Base-by-base conservation (phyloP, 2,113 vertebrate species). In the Pardalotus punctatus region DNA sequence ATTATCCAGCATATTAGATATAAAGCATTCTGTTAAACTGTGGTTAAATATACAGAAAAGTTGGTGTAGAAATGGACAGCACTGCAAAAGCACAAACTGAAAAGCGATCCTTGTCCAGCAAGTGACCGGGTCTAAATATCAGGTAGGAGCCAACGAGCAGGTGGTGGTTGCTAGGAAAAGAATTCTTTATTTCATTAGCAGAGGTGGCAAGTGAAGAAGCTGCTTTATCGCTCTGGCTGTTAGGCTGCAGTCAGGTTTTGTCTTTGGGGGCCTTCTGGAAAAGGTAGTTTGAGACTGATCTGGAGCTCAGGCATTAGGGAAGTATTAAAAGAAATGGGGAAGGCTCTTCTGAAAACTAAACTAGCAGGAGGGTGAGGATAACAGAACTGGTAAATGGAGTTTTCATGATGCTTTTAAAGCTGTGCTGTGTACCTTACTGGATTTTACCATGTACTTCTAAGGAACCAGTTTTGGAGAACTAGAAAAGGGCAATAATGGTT, bases 41-140 rank as follows among this genome's bases (percentile, higher is more conserved):
- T 50, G 21, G 16, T 58, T 93, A 76, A 79, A 33, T 71, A 25
- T 47, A 70, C n/a, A 28, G 61, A 47, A 25, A n/a, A 81, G 28
- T 35, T 69, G 2, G 8, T 18, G 2, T 10, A 64, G 62, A 38
- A 60, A 6, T 28, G 15, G 27, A 17, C 36, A 14, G 21, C 1
- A 1, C 40, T 9, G 33, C 22, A 53, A 23, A 91, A 86, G 15
- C 0, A 0, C 38, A 29, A n/a, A 72, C 16, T 0, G 5, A 77
- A 45, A 40, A 27, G 10, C 16, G 16, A 8, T 33, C 69, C 40
- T 50, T n/a, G 43, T 47, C 42, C 5, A 2, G 50, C 47, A 40
- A 54, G 50, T 4, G 14, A 65, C 14, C 5, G 8, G 35, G 11
- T 36, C 31, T 42, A 11, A 66, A 31, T 78, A 25, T 56, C n/a